Conservation (phyloP, 2,797 vertebrate species). For the Melanogrammus aeglefinus region DNA sequence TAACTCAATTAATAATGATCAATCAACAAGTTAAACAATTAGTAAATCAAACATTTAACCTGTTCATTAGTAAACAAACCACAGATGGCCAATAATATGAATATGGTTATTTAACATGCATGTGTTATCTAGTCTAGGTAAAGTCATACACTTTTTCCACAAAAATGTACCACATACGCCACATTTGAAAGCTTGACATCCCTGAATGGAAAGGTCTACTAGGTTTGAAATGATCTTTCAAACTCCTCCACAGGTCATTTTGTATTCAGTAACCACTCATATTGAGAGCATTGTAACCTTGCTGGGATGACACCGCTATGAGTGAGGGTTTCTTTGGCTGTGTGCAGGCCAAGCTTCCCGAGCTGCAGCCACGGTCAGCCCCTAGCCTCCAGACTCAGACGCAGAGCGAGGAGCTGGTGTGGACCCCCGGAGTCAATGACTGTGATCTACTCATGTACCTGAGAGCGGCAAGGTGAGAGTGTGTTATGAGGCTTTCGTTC, state of each 20-base stretch:
- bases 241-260: not conserved
- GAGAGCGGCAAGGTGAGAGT: slow-evolving; percentile 88
- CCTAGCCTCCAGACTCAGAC: slow-evolving; percentile 80
- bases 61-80: not conserved
- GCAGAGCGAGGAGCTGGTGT: slow-evolving; percentile 93
- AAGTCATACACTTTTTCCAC: not conserved
- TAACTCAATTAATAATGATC: not conserved
- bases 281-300: not conserved
- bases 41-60: not conserved
- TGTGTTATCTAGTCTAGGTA: not conserved
- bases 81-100: not conserved
- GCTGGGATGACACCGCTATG: not conserved
- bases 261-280: not conserved
- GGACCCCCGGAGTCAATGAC: slow-evolving; percentile 97
- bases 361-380: slow-evolving; percentile 84
- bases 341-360: slow-evolving; percentile 91
- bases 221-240: not conserved
- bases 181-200: not conserved
- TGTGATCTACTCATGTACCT: slow-evolving; percentile 99
- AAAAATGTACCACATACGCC: not conserved
- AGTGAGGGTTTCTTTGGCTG: not conserved
- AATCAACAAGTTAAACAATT: not conserved
- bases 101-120: not conserved
- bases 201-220: not conserved
- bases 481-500: not conserved